These are phyloP conservation scores for Amblyjoppa fuscipennis DNA, from an alignment of 2,888 invertebrate genomes.

Conservation along the genomic window DNA sequence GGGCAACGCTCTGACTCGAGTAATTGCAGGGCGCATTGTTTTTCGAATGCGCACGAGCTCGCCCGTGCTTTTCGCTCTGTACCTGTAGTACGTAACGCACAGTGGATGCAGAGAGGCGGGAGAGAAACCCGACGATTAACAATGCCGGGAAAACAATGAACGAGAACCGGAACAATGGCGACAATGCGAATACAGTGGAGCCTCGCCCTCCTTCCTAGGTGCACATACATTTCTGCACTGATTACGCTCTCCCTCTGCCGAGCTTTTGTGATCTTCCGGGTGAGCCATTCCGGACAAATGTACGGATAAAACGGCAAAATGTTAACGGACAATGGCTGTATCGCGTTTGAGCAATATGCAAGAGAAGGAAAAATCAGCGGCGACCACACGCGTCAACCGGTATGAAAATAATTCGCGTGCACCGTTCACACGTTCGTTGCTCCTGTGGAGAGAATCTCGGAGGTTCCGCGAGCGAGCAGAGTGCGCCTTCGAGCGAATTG, in stretches of 20 bases:
- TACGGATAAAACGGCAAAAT: constrained; percentile 21
- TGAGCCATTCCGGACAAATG: constrained; percentile 44
- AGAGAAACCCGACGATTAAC: constrained; percentile 78
- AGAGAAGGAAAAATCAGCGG: neutral
- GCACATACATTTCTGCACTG: constrained; percentile 75
- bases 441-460: neutral
- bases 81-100: constrained; percentile 43
- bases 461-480: constrained; percentile 25
- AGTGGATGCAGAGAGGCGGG: constrained; percentile 47
- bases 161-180: constrained; percentile 76
- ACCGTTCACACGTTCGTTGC: neutral
- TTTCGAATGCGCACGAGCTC: constrained; percentile 62
- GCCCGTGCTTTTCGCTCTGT: constrained; percentile 61
- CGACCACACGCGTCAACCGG: neutral
- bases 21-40: constrained; percentile 80
- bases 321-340: constrained; percentile 9
- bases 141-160: constrained; percentile 81
- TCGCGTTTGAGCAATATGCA: neutral
- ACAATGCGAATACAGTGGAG: constrained; percentile 70
- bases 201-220: constrained; percentile 74
- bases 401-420: neutral
- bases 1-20: constrained; percentile 63
- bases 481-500: constrained; percentile 46
- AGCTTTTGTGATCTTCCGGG: constrained; percentile 43
- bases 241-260: constrained; percentile 73